Evolutionary conservation across 2,888 invertebrate genomes (phyloP).

Genomic region (Peribatodes rhomboidaria): DNA sequence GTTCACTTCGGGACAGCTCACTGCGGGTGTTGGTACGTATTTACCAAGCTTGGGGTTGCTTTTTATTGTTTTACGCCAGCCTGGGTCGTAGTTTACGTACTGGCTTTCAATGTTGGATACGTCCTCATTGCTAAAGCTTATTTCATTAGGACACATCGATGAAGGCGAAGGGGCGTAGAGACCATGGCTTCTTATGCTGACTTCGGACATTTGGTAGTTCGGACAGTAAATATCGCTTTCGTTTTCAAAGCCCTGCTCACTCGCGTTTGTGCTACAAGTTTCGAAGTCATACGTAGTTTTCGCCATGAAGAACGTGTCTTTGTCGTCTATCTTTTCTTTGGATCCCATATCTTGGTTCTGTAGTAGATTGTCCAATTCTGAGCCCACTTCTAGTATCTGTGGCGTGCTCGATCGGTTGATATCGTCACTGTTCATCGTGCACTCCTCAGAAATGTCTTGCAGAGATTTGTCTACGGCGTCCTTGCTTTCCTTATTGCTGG

Average conservation of each 20-base stretch:
- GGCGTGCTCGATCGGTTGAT: slow-evolving; percentile 71
- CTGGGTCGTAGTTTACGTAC: slow-evolving; percentile 87
- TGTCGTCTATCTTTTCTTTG: slow-evolving; percentile 74
- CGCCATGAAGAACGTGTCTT: slow-evolving; percentile 76
- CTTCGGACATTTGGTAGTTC: slow-evolving; percentile 88
- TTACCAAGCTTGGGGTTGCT: slow-evolving; percentile 76
- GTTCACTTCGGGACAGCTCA: slow-evolving; percentile 81
- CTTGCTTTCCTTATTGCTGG: slow-evolving; percentile 66
- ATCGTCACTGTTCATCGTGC: slow-evolving; percentile 80
- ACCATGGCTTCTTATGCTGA: slow-evolving; percentile 88
- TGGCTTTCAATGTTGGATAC: slow-evolving; percentile 83
- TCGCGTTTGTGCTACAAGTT: slow-evolving; percentile 79
- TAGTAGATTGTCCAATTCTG: slow-evolving; percentile 72
- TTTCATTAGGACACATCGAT: slow-evolving; percentile 82
- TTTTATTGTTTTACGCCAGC: slow-evolving; percentile 80
- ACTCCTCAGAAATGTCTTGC: slow-evolving; percentile 81
- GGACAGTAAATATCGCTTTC: slow-evolving; percentile 88
- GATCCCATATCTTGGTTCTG: slow-evolving; percentile 63
- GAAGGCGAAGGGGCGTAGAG: slow-evolving; percentile 88
- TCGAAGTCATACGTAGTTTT: slow-evolving; percentile 80
- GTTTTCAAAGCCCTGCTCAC: slow-evolving; percentile 83
- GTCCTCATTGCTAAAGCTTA: slow-evolving; percentile 82
- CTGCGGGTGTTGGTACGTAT: slow-evolving; percentile 76
- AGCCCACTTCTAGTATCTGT: slow-evolving; percentile 60
- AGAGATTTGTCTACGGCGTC: slow-evolving; percentile 74